phyloP scores from a whole-genome alignment of 1,140 invertebrate species.

The Drosophila malerkotliana region DNA sequence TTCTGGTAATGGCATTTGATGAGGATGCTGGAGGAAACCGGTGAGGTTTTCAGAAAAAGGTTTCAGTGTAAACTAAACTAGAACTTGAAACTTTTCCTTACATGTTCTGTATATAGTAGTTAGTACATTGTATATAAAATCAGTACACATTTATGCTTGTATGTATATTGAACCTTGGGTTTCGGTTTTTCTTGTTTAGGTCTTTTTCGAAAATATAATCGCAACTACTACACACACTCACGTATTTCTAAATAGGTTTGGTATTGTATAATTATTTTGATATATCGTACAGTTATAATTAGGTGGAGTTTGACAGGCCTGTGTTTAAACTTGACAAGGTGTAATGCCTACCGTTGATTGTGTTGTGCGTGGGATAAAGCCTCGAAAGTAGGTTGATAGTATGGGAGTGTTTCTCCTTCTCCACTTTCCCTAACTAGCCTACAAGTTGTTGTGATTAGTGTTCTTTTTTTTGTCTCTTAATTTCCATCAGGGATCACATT shows the following conservation, averaged over 20 bases:
- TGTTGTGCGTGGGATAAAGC: constrained; percentile 56
- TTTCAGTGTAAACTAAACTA: constrained; percentile 54
- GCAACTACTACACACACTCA: constrained; percentile 60
- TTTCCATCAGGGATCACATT: constrained; percentile 60
- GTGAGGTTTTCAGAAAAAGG: constrained; percentile 42
- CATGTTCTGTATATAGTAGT: constrained; percentile 42
- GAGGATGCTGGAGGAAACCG: constrained; percentile 53
- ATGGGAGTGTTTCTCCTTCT: constrained; percentile 24
- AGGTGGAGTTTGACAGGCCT: constrained; percentile 39
- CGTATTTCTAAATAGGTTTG: constrained; percentile 41
- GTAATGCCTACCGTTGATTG: constrained; percentile 57
- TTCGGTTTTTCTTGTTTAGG: constrained; percentile 8
- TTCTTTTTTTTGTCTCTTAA: constrained; percentile 15
- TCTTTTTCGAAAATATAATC: constrained; percentile 31
- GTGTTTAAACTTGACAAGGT: constrained; percentile 32
- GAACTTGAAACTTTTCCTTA: constrained; percentile 40
- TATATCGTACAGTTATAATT: constrained; percentile 51
- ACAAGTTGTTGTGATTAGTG: constrained; percentile 12
- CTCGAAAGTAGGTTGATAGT: constrained; percentile 11
- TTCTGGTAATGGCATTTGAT: constrained; percentile 9
- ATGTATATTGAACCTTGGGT: constrained; percentile 60
- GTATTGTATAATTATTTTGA: constrained; percentile 41
- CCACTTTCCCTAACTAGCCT: constrained; percentile 25
- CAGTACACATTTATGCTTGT: constrained; percentile 74
- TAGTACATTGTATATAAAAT: constrained; percentile 68